Base-by-base conservation (phyloP, 2,113 vertebrate species). In the Oryzias celebensis region DNA sequence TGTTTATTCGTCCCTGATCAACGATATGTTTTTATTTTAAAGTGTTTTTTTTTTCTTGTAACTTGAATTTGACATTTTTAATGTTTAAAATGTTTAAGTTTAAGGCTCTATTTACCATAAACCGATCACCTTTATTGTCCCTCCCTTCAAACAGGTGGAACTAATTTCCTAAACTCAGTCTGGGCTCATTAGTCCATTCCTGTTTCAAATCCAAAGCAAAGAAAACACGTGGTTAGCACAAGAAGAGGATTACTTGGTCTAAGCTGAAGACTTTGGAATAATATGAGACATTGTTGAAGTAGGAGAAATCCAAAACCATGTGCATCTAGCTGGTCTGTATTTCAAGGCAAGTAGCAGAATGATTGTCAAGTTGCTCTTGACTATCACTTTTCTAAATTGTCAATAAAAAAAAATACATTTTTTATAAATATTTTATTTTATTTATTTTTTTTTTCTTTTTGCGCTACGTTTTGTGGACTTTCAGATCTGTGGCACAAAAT, bases 101-200 rank as follows among this genome's bases (percentile, higher is more conserved):
- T 36, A 36, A 36, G 2, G 12, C 2, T 52, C 28, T 13, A 28
- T 7, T 14, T 10, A 24, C 1, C 1, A 14, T 54, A 4, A 31
- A 46, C 31, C 2, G 2, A 23, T 14, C 20, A 17, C 3, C 26
- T 56, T 52, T 65, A 12, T 26, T 65, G 20, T 22, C 14, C 83
- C 81, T 78, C 86, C 82, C 28, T 28, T 67, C 72, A 75, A 55
- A 77, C 72, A 89, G 88, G 76, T 78, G 84, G 83, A 70, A 65
- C 79, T 73, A 45, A 22, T 44, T 60, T 31, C 60, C 44, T 18
- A n/a, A 48, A 14, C 16, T 51, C 26, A 51, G 16, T 14, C 15
- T 55, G 17, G 8, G 28, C 62, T 71, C 16, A 55, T 62, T 14
- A 42, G 36, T 47, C 45, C 20, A 22, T 45, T 42, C 42, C 54